phyloP scores from a whole-genome alignment of 2,888 invertebrate genomes.

The Archips xylosteana region DNA sequence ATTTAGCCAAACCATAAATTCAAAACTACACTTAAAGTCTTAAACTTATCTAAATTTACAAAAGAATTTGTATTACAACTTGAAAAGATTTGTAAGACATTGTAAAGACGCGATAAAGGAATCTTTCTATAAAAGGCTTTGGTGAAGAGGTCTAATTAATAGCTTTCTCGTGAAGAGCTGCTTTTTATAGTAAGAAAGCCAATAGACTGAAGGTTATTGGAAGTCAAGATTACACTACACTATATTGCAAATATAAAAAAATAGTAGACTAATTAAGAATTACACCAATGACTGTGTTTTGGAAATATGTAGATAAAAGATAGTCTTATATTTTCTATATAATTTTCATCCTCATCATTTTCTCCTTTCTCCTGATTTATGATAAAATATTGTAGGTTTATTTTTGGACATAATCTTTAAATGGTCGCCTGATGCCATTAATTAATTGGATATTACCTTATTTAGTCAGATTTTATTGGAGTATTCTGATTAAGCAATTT shows the following conservation, averaged over 20 bases:
- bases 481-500: no score
- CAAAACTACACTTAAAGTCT: not conserved
- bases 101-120: not conserved
- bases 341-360: no score
- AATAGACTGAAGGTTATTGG: constrained; percentile 4
- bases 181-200: not conserved
- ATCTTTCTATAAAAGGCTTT: constrained; percentile 20
- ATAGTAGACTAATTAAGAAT: not conserved
- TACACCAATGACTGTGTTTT: no score
- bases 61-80: constrained; percentile 9
- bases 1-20: no score
- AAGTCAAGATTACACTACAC: not conserved
- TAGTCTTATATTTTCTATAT: no score
- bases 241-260: not conserved
- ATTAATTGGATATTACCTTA: no score
- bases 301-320: no score
- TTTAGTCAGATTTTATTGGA: no score
- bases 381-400: no score
- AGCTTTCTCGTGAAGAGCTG: constrained; percentile 15
- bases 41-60: not conserved
- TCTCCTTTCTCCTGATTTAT: no score
- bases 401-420: no score
- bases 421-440: no score
- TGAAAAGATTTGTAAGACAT: constrained; percentile 12
- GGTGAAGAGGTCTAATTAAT: constrained; percentile 17